Evolutionary conservation across 1,140 invertebrate genomes (phyloP).

Genomic region (Pomacea maculata): DNA sequence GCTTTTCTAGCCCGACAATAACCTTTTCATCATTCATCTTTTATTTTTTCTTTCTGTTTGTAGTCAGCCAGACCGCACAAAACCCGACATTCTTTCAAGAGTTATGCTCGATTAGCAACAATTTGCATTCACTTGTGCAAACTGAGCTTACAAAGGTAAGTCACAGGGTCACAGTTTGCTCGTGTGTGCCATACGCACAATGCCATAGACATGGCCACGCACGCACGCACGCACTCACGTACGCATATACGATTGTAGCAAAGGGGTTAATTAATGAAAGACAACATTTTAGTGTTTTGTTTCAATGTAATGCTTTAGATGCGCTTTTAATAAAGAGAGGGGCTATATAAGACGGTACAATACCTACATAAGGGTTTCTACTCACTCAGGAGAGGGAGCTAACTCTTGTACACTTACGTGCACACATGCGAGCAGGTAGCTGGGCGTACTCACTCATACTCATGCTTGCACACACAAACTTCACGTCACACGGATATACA

Average conservation of each 20-base stretch:
- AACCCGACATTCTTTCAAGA: constrained; percentile 18
- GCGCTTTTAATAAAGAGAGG: not conserved
- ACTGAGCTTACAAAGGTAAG: constrained; percentile 37
- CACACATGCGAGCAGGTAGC: not conserved
- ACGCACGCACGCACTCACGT: constrained; percentile 8
- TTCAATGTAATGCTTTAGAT: not conserved
- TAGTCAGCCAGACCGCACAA: not conserved
- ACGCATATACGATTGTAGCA: not conserved
- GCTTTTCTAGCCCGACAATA: not conserved
- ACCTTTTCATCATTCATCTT: not conserved
- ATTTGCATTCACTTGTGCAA: constrained; percentile 39
- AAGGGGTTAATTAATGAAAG: not conserved
- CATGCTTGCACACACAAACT: not conserved
- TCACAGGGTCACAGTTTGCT: not conserved
- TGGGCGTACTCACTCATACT: not conserved
- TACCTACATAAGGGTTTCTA: too few relatives aligned
- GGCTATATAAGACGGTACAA: constrained; percentile 3
- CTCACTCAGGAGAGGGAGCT: not conserved
- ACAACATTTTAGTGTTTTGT: not conserved
- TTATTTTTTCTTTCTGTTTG: not conserved
- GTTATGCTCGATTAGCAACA: constrained; percentile 29
- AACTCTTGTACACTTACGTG: not conserved
- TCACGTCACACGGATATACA: not conserved
- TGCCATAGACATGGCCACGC: too few relatives aligned
- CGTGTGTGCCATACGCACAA: not conserved